Evolutionary conservation across 2,113 vertebrate species (phyloP), one percentile per base, ranked within the genome.

Genomic region (Epinephelus lanceolatus): DNA sequence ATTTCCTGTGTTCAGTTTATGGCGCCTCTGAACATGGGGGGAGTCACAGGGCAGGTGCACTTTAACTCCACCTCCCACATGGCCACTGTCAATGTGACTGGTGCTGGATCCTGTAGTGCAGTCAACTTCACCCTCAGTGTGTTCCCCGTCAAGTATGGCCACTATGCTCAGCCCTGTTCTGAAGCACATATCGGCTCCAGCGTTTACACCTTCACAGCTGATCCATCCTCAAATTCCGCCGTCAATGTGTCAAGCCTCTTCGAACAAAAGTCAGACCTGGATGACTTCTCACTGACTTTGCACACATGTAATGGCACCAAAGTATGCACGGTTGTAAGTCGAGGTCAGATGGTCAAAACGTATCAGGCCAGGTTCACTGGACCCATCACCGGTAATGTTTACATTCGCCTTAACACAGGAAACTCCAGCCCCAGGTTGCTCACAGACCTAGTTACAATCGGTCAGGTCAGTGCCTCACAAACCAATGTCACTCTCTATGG

Each of bases 71-170:
- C 11, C 1, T 77, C 85, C 11, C 42, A 65, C 69, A 88, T 15
- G 5, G 93, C 93, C 23, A 76, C n/a, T 0, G 47, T 94, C 12
- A 93, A 88, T 3, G 55, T 96, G 40, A 91, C 88, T 9, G 94
- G 94, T 1, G 67, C 59, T 2, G 89, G 91, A 55, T 60, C 70
- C 40, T 96, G 95, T 59, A 47, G 0, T 12, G 18, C 59, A 1
- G 45, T 94, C 21, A 92, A 88, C 27, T 25, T 96, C 45, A 93
- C 91, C 33, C 61, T 97, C 12, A 94, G 89, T 0, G 61, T 84
- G 40, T 97, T 95, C 71, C 96, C 96, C 0, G 94, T 96, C 27
- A 95, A 93, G 94, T 95, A 93, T 1, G 95, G 95, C 45, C 94
- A 94, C 52, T 94, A 85, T 56, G 59, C 25, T 42, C 72, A 94